Evolutionary conservation across 2,797 vertebrate species (phyloP).

Genomic region (Botia kubotai): DNA sequence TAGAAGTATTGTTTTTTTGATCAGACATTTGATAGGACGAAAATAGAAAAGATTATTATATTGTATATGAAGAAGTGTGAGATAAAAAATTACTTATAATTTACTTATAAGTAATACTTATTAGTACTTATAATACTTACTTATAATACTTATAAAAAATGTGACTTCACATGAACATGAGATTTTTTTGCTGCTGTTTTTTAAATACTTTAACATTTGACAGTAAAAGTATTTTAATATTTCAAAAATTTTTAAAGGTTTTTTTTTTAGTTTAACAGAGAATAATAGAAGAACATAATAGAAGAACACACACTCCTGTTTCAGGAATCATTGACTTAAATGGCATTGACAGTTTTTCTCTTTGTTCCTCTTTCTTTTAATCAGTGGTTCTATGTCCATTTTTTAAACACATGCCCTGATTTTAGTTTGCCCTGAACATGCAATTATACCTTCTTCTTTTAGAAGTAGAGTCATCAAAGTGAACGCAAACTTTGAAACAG

Average conservation of each 20-base stretch:
- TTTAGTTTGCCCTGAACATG: not conserved
- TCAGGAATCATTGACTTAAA: not conserved
- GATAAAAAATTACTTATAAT: too few relatives aligned
- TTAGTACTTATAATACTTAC: not conserved
- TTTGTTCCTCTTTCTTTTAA: slow-evolving; percentile 2
- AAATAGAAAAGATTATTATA: too few relatives aligned
- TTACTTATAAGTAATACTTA: too few relatives aligned
- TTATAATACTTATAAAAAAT: too few relatives aligned
- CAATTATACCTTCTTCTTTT: slow-evolving; percentile 10
- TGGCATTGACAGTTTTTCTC: not conserved
- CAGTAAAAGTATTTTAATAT: not conserved
- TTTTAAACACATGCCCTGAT: not conserved
- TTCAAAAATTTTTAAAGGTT: not conserved
- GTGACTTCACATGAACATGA: too few relatives aligned
- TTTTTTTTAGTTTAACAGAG: not conserved
- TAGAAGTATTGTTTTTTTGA: too few relatives aligned
- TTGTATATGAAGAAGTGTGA: too few relatives aligned
- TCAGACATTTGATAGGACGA: too few relatives aligned
- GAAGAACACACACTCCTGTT: not conserved
- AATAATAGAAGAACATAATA: not conserved
- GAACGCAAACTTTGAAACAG: not conserved
- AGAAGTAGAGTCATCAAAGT: slow-evolving; percentile 12
- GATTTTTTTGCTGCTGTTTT: too few relatives aligned
- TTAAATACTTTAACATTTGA: not conserved
- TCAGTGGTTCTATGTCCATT: not conserved